Evolutionary conservation across 2,113 vertebrate species (phyloP).

Genomic region (Lethenteron reissneri): DNA sequence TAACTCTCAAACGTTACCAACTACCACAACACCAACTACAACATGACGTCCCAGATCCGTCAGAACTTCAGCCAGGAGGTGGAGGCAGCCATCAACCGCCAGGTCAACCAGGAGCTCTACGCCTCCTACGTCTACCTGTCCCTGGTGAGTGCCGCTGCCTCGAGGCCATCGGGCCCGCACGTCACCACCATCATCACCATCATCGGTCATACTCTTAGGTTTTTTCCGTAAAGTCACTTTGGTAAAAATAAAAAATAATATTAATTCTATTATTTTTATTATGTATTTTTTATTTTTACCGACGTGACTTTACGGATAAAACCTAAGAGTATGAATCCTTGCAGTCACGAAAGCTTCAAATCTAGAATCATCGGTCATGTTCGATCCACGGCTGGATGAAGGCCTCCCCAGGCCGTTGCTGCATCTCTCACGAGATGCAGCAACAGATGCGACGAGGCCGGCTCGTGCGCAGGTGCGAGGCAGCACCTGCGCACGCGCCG

Average conservation of each 20-base stretch:
- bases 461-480: no score
- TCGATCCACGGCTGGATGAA: not conserved
- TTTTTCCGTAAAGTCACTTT: no score
- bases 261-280: no score
- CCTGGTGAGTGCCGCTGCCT: constrained; percentile 26
- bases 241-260: no score
- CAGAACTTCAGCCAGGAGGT: constrained; percentile 48
- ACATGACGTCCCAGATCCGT: constrained; percentile 33
- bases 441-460: no score
- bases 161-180: no score
- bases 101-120: constrained; percentile 45
- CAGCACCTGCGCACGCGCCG: no score
- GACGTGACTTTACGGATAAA: no score
- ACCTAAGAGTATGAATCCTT: no score
- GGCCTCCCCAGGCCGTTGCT: not conserved
- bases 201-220: not conserved
- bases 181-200: not conserved
- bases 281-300: no score
- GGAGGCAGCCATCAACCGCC: constrained; percentile 35
- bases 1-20: not conserved
- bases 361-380: not conserved
- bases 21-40: constrained; percentile 6
- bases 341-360: no score
- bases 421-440: not conserved
- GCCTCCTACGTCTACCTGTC: constrained; percentile 45